Percentiles rank a stretch among this genome's conserved stretches.
phyloP scores from a whole-genome alignment of 2,888 invertebrate species.

The Flexamia atlantica region DNA sequence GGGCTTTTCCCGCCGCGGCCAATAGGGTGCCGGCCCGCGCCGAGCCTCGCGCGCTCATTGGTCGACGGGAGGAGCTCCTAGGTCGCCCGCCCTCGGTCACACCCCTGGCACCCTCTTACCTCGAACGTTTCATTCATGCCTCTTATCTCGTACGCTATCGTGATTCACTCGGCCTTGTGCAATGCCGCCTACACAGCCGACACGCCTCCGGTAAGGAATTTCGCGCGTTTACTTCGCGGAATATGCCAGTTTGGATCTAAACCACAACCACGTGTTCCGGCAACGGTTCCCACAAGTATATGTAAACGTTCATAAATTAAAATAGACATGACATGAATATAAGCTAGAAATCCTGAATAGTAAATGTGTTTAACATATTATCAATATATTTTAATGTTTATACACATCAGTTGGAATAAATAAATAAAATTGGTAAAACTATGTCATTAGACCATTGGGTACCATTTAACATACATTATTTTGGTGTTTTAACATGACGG shows the following conservation, averaged over 20 bases:
- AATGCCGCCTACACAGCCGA: not conserved
- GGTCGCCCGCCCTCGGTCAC: not conserved
- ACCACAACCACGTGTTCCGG: no score
- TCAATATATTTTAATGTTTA: no score
- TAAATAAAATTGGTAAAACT: no score
- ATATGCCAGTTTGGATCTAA: not conserved
- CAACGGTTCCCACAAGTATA: no score
- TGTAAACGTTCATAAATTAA: no score
- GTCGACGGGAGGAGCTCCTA: conserved; percentile 51
- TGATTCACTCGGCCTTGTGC: conserved; percentile 22
- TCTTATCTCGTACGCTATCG: conserved; percentile 30
- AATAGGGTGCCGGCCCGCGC: conserved; percentile 37
- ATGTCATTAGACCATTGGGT: no score
- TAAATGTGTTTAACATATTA: no score
- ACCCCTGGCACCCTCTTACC: not conserved
- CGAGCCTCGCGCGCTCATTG: conserved; percentile 49
- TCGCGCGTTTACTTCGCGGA: conserved; percentile 9
- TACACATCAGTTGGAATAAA: no score
- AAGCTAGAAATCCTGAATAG: no score
- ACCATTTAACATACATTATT: no score
- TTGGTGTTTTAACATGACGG: no score
- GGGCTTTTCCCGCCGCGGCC: conserved; percentile 55
- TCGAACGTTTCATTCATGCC: not conserved
- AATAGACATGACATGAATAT: no score
- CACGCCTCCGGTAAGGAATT: not conserved